phyloP scores from a whole-genome alignment of 37 sponge, comb jelly and placozoan genomes.

The Sycon ciliatum region DNA sequence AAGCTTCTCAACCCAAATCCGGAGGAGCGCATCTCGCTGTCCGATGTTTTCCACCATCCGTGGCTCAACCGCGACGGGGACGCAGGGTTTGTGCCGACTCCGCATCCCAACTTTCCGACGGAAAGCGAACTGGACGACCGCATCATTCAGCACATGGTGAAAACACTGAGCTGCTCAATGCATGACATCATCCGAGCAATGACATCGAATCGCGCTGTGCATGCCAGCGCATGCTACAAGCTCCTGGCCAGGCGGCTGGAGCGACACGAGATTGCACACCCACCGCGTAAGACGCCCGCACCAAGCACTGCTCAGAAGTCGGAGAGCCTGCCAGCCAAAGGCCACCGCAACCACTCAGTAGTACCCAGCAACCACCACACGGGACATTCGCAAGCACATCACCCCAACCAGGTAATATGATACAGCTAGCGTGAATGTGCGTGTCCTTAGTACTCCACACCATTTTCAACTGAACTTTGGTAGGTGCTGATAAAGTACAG shows the following conservation, averaged over 20 bases:
- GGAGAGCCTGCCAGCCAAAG: too few species aligned
- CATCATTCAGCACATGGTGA: constrained; percentile 60
- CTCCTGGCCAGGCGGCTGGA: neutral
- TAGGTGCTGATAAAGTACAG: too few species aligned
- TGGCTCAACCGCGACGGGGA: constrained; percentile 59
- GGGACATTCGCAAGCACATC: too few species aligned
- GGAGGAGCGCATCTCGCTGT: constrained; percentile 65
- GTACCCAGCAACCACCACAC: too few species aligned
- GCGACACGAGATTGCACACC: neutral
- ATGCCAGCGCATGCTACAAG: neutral
- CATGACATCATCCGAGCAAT: neutral
- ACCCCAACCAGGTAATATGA: too few species aligned
- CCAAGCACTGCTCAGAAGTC: too few species aligned
- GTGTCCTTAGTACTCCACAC: too few species aligned
- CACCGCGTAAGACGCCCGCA: neutral
- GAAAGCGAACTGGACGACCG: constrained; percentile 39
- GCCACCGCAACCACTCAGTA: too few species aligned
- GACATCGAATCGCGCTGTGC: neutral
- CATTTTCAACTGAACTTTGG: too few species aligned
- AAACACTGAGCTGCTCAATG: neutral
- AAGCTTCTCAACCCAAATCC: constrained; percentile 57
- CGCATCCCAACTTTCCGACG: constrained; percentile 48
- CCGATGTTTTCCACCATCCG: constrained; percentile 54
- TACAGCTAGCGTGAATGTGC: too few species aligned
- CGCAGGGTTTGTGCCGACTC: constrained; percentile 39